Percentiles rank a stretch among this genome's conserved stretches.
These are phyloP conservation scores for Pangasius larnaudii DNA, from an alignment of 2,797 vertebrate species.

Conservation along the genomic window DNA sequence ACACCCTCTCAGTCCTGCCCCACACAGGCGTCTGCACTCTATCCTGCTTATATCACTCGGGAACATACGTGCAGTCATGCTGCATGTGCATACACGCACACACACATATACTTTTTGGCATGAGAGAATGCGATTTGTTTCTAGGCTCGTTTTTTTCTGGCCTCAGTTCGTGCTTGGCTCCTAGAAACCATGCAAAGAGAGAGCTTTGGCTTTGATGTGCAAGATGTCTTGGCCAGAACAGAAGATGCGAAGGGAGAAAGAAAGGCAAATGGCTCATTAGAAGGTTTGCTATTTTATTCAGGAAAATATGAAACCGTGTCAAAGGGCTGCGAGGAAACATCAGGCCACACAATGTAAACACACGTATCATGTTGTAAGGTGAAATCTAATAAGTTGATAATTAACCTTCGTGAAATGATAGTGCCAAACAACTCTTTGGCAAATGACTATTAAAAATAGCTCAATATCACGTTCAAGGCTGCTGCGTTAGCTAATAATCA, in stretches of 20 bases:
- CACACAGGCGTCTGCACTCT: conserved; percentile 42
- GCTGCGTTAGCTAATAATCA: conserved; percentile 36
- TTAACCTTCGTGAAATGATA: conserved; percentile 39
- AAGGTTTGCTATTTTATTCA: conserved; percentile 62
- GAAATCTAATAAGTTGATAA: conserved; percentile 45
- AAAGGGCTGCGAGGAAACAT: conserved; percentile 42
- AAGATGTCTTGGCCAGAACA: conserved; percentile 67
- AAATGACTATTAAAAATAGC: conserved; percentile 45
- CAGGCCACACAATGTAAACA: conserved; percentile 46
- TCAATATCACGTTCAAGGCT: conserved; percentile 38
- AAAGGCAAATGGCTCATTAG: conserved; percentile 61
- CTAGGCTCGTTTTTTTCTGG: conserved; percentile 61
- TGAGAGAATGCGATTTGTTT: conserved; percentile 56
- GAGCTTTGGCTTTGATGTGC: conserved; percentile 69
- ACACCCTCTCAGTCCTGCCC: conserved; percentile 21
- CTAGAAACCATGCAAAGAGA: conserved; percentile 67
- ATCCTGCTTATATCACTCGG: conserved; percentile 22
- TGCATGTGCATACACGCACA: conserved; percentile 11
- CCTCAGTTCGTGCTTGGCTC: conserved; percentile 61
- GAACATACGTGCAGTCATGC: conserved; percentile 35
- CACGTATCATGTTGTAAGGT: conserved; percentile 43
- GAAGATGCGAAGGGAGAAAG: conserved; percentile 51
- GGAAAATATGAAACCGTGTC: conserved; percentile 54
- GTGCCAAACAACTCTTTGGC: conserved; percentile 39
- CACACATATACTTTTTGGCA: conserved; percentile 48